Conservation (phyloP, 2,797 vertebrate genomes). For the Microcaecilia unicolor region DNA sequence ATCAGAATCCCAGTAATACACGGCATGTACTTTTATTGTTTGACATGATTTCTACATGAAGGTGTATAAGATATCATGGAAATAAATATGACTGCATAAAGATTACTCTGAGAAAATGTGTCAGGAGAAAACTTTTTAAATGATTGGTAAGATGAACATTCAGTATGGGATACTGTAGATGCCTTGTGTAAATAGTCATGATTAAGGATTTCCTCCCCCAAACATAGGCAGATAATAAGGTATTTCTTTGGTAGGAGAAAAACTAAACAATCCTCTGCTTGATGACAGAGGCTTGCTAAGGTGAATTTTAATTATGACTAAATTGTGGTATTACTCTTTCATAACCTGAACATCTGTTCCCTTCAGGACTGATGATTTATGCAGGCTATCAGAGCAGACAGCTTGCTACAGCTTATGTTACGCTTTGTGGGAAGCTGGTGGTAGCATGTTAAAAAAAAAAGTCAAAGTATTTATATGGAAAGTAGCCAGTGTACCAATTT, state of each 20-base stretch:
- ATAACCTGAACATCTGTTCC: slow-evolving; percentile 79
- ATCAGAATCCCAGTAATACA: no score
- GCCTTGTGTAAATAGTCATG: neutral
- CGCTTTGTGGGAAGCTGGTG: slow-evolving; percentile 57
- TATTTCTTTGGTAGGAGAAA: slow-evolving; percentile 45
- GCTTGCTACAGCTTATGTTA: slow-evolving; percentile 79
- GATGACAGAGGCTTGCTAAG: slow-evolving; percentile 66
- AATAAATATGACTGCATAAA: no score
- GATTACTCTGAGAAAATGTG: no score
- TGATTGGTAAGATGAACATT: no score
- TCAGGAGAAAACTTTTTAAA: no score
- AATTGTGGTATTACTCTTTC: slow-evolving; percentile 82
- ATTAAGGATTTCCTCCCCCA: slow-evolving; percentile 27
- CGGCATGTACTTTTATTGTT: no score
- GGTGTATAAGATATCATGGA: no score
- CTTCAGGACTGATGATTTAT: slow-evolving; percentile 85
- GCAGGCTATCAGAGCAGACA: slow-evolving; percentile 76
- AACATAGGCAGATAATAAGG: slow-evolving; percentile 35
- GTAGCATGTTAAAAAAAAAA: slow-evolving; percentile 52
- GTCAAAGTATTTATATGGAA: slow-evolving; percentile 45
- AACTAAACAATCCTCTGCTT: slow-evolving; percentile 55
- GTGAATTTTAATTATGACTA: slow-evolving; percentile 88
- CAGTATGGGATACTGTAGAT: no score
- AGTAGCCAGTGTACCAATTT: slow-evolving; percentile 39
- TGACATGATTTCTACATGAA: no score